Base-by-base conservation (phyloP, 2,113 vertebrate genomes). In the Todiramphus chloris region DNA sequence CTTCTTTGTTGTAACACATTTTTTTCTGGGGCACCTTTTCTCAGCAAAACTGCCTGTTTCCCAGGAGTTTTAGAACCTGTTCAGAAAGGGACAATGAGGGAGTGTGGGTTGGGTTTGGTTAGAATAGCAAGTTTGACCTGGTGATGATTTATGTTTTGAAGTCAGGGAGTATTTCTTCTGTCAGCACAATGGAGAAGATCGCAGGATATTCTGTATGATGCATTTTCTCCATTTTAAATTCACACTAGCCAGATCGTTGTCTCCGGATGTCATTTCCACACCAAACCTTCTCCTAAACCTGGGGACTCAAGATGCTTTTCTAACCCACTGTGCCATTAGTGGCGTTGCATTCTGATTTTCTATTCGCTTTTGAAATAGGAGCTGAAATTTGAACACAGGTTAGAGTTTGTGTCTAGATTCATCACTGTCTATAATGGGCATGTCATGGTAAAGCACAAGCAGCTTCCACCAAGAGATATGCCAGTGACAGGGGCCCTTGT, bases 1-100 rank as follows among this genome's bases (percentile, higher is more conserved):
- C 70, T 84, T 80, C 93, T 95, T 95, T 92, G 90, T 85, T 25
- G 6, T 50, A 89, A 79, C 3, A 31, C 41, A 11, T 73, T 95
- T 95, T 87, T 85, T 91, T 89, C 83, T 85, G 58, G 62, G 44
- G 55, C 6, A 10, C 67, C 74, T 92, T 94, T 94, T 94, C 74
- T 87, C 69, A 89, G 83, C 41, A 64, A 62, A 88, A 89, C 62
- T 69, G 69, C 48, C 31, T 58, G 44, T 90, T 89, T 96, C 62
- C 60, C 58, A 66, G 70, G 77, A 89, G 66, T 79, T 94, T 93
- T 91, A 46, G 41, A 37, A 91, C 53, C n/a, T 87, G 43, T 82
- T 89, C 72, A 62, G 74, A 83, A 85, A 50, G 27, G 53, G 62
- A 63, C 83, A 79, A 17, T 56, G 48, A 83, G 19, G 66, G 31